Base-by-base conservation (phyloP, 2,113 vertebrate genomes). In the Rhea pennata region DNA sequence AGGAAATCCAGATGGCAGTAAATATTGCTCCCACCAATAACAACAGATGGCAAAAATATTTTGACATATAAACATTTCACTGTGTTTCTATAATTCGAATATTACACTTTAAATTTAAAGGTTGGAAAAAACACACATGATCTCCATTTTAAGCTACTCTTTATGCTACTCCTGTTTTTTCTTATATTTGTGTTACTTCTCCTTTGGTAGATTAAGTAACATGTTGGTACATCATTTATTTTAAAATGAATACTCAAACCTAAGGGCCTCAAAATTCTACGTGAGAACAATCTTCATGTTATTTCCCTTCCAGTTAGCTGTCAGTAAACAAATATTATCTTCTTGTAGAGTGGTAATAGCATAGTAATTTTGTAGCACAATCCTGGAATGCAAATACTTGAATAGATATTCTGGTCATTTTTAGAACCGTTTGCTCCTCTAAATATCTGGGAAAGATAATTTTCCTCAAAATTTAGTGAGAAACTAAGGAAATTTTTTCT, bases 1-100 rank as follows among this genome's bases (percentile, higher is more conserved):
- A 93, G 72, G 71, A 97, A 84, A 89, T 81, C 80, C 93, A 96
- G 94, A 96, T 84, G 82, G 76, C 53, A 94, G 94, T 96, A 96
- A 96, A 93, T 89, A 86, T 64, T 87, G 62, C 82, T 86, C 42
- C 95, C 80, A 88, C 92, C 89, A 93, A 97, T 88, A 93, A 90
- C 75, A 90, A 56, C 79, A 95, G 82, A 95, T 94, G 90, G 77
- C 93, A 92, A 61, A 62, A 95, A 61, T 48, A 70, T 92, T 95
- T 36, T 94, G 58, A 94, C 84, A 87, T 40, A 83, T 5, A 88
- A 93, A 58, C 73, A 84, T 92, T 96, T 92, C 29, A 44, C 12
- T 83, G 51, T 72, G 53, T 80, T 92, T 29, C 17, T 67, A 5
- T 69, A 74, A 44, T 70, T 89, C 87, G 50, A 24, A 19, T 66